Evolutionary conservation across 35 echinoderm and acorn worm species (phyloP).

Genomic region (Ophioderma brevispina): DNA sequence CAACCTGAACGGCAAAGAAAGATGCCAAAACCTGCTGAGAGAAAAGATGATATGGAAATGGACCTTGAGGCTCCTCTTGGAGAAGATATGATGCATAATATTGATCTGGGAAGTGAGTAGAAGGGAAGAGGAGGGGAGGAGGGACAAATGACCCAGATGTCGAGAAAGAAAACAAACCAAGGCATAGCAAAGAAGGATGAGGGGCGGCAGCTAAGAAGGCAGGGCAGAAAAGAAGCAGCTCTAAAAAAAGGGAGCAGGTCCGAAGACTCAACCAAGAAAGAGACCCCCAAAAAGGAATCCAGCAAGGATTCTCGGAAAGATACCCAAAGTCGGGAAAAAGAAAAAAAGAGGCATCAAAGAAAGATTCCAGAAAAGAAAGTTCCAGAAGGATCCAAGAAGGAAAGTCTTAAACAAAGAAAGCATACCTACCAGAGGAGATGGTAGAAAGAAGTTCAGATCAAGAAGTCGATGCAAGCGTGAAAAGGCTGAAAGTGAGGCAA

Average conservation of each 20-base stretch:
- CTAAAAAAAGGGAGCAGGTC: neutral
- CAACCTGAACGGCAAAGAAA: neutral
- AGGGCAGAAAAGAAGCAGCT: neutral
- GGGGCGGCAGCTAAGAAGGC: neutral
- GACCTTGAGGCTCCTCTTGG: slow-evolving; percentile 24
- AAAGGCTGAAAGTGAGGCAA: slow-evolving; percentile 3
- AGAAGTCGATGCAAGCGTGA: slow-evolving; percentile 8
- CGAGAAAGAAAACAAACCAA: slow-evolving; percentile 30
- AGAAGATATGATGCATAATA: slow-evolving; percentile 18
- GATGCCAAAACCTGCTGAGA: slow-evolving; percentile 36
- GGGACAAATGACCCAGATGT: slow-evolving; percentile 5
- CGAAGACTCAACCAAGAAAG: slow-evolving; percentile 11
- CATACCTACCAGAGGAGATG: no score
- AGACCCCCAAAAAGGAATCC: slow-evolving; percentile 28
- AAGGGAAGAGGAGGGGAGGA: slow-evolving; percentile 23
- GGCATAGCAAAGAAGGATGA: slow-evolving; percentile 29
- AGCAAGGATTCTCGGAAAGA: slow-evolving; percentile 34
- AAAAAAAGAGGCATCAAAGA: slow-evolving; percentile 48
- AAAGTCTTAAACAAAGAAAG: slow-evolving; percentile 13
- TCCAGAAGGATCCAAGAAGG: slow-evolving; percentile 41
- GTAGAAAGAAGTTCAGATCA: neutral
- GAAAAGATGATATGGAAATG: slow-evolving; percentile 41
- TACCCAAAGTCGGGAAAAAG: slow-evolving; percentile 20
- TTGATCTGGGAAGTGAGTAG: neutral
- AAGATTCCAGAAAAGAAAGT: slow-evolving; percentile 36